phyloP scores from a whole-genome alignment of 2,113 vertebrate species.

The Rissa tridactyla region DNA sequence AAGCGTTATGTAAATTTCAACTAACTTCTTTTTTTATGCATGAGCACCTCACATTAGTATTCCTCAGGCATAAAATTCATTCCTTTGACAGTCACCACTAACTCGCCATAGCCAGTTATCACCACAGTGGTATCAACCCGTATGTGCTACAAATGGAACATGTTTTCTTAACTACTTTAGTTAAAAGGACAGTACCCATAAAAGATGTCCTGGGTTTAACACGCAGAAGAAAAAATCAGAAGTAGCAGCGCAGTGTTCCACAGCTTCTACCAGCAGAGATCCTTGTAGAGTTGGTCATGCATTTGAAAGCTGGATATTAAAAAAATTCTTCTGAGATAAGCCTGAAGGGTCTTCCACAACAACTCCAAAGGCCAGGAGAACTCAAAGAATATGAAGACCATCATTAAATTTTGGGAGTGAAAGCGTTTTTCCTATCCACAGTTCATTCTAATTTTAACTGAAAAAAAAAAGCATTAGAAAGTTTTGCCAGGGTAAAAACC shows the following conservation, averaged over 20 bases:
- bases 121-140: neutral
- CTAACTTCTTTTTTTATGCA: conserved; percentile 58
- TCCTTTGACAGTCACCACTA: conserved; percentile 48
- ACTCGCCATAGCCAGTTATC: neutral
- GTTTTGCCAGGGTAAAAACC: neutral
- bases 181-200: neutral
- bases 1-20: conserved; percentile 65
- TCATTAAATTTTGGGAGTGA: neutral
- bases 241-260: neutral
- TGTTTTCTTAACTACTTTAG: neutral
- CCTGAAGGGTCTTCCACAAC: neutral
- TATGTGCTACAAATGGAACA: neutral
- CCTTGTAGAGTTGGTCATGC: neutral
- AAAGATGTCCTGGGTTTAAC: neutral
- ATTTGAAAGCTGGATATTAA: neutral
- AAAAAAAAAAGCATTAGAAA: neutral
- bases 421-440: neutral
- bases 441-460: neutral
- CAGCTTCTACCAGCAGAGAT: neutral
- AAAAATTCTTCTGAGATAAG: neutral
- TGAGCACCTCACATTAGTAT: conserved; percentile 48
- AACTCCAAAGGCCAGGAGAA: neutral
- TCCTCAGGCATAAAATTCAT: conserved; percentile 43
- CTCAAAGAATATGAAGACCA: neutral
- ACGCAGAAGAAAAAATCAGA: neutral